Conservation (phyloP, 2,797 vertebrate species). For the Hyperoplus immaculatus region DNA sequence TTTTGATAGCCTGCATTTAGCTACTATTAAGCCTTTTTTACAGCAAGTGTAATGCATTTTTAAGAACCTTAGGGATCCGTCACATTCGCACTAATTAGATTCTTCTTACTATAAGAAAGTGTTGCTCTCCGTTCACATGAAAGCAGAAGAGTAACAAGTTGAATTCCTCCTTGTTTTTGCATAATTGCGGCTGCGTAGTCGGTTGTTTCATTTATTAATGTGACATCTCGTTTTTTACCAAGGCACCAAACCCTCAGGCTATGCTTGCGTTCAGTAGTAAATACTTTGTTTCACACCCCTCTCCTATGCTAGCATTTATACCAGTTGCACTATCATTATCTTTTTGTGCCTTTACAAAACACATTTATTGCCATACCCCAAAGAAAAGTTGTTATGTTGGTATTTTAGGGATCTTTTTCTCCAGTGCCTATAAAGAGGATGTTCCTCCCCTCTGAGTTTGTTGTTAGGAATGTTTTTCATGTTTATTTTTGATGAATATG, state of each 20-base stretch:
- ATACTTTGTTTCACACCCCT: slow-evolving; percentile 29
- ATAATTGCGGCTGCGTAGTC: slow-evolving; percentile 63
- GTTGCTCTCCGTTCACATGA: slow-evolving; percentile 30
- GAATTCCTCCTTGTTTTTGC: slow-evolving; percentile 60
- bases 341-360: slow-evolving; percentile 37
- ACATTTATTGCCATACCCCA: slow-evolving; percentile 24
- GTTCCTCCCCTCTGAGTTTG: slow-evolving; percentile 35
- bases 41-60: slow-evolving; percentile 35
- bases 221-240: slow-evolving; percentile 54
- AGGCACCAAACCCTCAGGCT: slow-evolving; percentile 28
- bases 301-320: slow-evolving; percentile 22
- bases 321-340: slow-evolving; percentile 54
- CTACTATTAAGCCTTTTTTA: slow-evolving; percentile 20
- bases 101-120: slow-evolving; percentile 15
- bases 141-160: slow-evolving; percentile 49
- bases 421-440: slow-evolving; percentile 17
- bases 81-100: slow-evolving; percentile 20
- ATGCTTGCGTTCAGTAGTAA: slow-evolving; percentile 47
- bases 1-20: slow-evolving; percentile 10
- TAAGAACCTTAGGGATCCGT: slow-evolving; percentile 19
- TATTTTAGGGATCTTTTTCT: slow-evolving; percentile 33
- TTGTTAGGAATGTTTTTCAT: slow-evolving; percentile 14
- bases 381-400: slow-evolving; percentile 3
- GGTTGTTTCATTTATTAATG: slow-evolving; percentile 61
- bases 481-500: slow-evolving; percentile 28